Base-by-base conservation (phyloP, 1,140 invertebrate genomes). In the Habropoda laboriosa region DNA sequence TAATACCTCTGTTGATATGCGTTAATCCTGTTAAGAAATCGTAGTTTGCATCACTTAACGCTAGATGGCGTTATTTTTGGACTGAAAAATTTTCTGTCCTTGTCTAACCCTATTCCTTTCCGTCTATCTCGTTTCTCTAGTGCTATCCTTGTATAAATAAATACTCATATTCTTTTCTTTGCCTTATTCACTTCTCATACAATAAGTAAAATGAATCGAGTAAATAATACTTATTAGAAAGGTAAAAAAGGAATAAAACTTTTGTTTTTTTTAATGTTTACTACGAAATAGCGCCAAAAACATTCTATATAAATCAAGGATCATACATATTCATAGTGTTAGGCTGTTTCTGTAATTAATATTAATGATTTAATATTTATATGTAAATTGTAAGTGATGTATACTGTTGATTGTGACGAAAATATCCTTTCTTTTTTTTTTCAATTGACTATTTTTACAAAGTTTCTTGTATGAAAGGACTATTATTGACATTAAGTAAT, bases 251-350 rank as follows among this genome's bases (percentile, higher is more conserved):
- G 51, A 53, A 64, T 13, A 27, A 79, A 53, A 79, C 35, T 13
- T 12, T n/a, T 45, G 30, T 24, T 35, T 73, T 63, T 64, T 40
- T 16, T 32, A n/a, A 45, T 73, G 18, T 79, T 79, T 79, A 79
- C 70, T 79, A 57, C 21, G 77, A 73, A 79, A 79, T 64, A 64
- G 30, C 75, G 21, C 3, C 45, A 21, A 55, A 73, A 79, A 68
- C 30, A 58, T 68, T 21, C 12, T 40, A 45, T 73, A 72, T 79
- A 79, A 79, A 73, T 55, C 35, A 73, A 40, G 40, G 12, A 72
- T 63, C 38, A 35, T 63, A 64, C 60, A 12, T 71, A 71, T 60
- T 60, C 45, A 38, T 27, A 38, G 8, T 30, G 0, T 73, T 79
- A 63, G 68, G 68, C 47, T 55, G 21, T n/a, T 73, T 64, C 45